Evolutionary conservation across 2,797 vertebrate species (phyloP), one percentile per base, ranked within the genome.

Genomic region (Sebastes minor): DNA sequence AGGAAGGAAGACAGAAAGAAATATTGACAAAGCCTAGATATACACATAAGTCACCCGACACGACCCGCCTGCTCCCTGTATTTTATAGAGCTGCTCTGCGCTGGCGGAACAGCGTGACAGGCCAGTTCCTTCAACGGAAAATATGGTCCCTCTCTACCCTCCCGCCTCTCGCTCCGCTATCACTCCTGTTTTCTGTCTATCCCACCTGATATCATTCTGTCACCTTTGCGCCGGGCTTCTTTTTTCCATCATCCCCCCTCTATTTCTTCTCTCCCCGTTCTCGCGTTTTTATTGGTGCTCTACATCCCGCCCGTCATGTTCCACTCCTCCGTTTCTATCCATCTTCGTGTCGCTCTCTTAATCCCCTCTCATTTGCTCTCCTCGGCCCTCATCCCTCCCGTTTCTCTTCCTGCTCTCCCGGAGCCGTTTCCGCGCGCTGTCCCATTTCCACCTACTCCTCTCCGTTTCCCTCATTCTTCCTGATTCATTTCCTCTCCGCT

Each of bases 11-110:
- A 93, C 92, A 95, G 95, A 94, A 95, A 96, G 95, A 96, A 95
- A 96, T 96, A 96, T 96, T 96, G 95, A 96, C 95, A 96, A 93
- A 96, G 91, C 92, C 92, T 94, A 94, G 94, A 96, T 96, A 96
- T 93, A 96, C 95, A 95, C 95, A 96, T 96, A 95, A 95, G 95
- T 96, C 96, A 96, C 93, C 92, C 84, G 87, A 90, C 92, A 93
- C 90, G 91, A 92, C 86, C 94, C 83, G 93, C 92, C 94, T 83
- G 89, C 91, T 92, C 89, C 83, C 88, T 86, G 92, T 95, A 89
- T 95, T 96, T 96, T 95, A 96, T 96, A 93, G 96, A 94, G 93
- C 88, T 94, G 94, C 95, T 96, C 95, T 95, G 91, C 75, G 88
- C 94, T 84, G 94, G 95, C 94, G 93, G 95, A 96, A 96, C 96